These are phyloP conservation scores for Sebastes elongatus DNA, from an alignment of 2,797 vertebrate species.

Conservation along the genomic window DNA sequence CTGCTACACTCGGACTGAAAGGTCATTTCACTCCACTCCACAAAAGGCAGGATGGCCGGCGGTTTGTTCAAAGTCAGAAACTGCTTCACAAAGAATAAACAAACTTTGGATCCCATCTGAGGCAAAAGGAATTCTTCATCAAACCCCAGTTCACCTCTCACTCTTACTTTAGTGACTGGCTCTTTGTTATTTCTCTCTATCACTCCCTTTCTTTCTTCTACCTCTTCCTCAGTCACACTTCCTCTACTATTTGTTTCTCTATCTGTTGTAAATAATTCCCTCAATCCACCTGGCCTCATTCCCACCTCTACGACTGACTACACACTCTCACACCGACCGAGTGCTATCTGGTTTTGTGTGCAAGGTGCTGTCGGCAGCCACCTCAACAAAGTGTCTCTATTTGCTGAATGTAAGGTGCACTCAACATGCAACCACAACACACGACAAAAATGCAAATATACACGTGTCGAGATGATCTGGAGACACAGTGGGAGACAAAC, in stretches of 20 bases:
- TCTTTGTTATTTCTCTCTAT: neutral
- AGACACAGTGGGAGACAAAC: neutral
- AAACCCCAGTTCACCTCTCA: slow-evolving; percentile 12
- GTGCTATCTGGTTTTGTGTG: neutral
- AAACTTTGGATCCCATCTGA: slow-evolving; percentile 30
- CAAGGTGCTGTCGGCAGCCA: neutral
- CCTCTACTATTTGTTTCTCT: neutral
- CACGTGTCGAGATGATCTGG: neutral
- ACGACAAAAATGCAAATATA: neutral
- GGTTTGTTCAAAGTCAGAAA: slow-evolving; percentile 22
- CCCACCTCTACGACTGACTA: neutral
- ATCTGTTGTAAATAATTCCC: slow-evolving; percentile 3
- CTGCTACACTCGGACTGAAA: slow-evolving; percentile 33
- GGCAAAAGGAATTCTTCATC: slow-evolving; percentile 34
- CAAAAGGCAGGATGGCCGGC: neutral
- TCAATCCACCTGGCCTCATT: neutral
- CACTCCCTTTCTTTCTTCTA: neutral
- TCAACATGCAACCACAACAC: neutral
- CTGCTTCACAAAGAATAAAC: slow-evolving; percentile 45
- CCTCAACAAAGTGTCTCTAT: neutral
- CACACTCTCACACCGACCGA: neutral
- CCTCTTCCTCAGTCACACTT: neutral
- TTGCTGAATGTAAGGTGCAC: neutral
- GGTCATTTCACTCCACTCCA: slow-evolving; percentile 36
- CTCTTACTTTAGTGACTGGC: neutral